Percentiles rank a stretch among this genome's conserved stretches.
Evolutionary conservation across 2,888 invertebrate genomes (phyloP).

Genomic region (Brachylomia viminalis): DNA sequence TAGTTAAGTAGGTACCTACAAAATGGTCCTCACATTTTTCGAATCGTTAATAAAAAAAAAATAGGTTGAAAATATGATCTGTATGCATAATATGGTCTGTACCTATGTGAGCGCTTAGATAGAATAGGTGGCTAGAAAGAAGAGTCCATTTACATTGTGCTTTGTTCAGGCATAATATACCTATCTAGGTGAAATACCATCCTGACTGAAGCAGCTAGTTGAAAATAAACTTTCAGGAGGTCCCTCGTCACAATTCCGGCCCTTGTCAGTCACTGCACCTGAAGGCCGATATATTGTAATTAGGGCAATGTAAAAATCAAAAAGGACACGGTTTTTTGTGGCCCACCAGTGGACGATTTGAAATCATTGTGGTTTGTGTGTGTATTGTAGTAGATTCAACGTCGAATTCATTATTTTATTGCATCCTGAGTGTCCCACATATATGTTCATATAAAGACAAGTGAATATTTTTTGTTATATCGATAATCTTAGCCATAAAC

Average conservation of each 20-base stretch:
- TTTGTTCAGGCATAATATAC: neutral
- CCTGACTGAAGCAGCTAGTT: conserved; percentile 25
- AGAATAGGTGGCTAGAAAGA: no score
- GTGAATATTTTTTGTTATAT: neutral
- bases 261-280: conserved; percentile 71
- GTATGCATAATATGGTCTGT: no score
- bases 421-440: neutral
- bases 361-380: conserved; percentile 2
- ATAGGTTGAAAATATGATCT: neutral
- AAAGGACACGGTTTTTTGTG: neutral
- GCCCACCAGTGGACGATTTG: neutral
- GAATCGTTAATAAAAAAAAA: neutral
- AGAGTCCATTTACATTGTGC: no score
- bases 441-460: no score
- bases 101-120: no score
- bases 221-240: conserved; percentile 61
- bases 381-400: neutral
- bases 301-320: conserved; percentile 31
- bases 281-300: conserved; percentile 57
- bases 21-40: neutral
- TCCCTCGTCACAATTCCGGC: conserved; percentile 69
- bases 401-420: neutral
- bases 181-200: neutral
- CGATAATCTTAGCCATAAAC: neutral
- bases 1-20: no score